These are phyloP conservation scores for Pelvicachromis taeniatus DNA, from an alignment of 2,113 vertebrate genomes.

Conservation along the genomic window DNA sequence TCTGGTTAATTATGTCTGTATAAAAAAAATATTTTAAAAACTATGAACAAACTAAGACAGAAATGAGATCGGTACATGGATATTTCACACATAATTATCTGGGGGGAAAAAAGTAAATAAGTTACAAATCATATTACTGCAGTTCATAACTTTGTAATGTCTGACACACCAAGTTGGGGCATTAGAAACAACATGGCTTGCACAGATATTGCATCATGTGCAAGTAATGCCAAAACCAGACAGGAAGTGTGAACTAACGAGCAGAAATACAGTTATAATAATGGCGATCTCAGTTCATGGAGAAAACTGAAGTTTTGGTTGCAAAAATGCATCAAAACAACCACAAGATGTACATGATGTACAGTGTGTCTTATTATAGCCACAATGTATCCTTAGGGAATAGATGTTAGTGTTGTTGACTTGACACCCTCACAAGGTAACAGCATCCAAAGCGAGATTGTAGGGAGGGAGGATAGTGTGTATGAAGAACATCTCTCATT, in stretches of 20 bases:
- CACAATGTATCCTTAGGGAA: background rate
- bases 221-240: background rate
- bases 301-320: background rate
- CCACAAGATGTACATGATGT: background rate
- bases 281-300: background rate
- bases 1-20: background rate
- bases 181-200: constrained; percentile 6
- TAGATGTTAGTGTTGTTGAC: background rate
- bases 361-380: background rate
- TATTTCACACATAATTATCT: background rate
- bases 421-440: constrained; percentile 19
- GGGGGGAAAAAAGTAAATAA: background rate
- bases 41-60: background rate
- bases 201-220: constrained; percentile 45
- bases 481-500: constrained; percentile 7
- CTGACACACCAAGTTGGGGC: background rate
- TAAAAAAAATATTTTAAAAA: background rate
- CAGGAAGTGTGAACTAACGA: constrained; percentile 15
- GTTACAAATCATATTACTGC: background rate
- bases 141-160: background rate
- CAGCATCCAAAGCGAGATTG: background rate
- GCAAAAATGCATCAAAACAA: background rate
- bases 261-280: background rate
- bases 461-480: background rate
- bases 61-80: background rate